These are phyloP conservation scores for Lasius platythorax DNA, from an alignment of 2,888 invertebrate genomes.

Conservation along the genomic window DNA sequence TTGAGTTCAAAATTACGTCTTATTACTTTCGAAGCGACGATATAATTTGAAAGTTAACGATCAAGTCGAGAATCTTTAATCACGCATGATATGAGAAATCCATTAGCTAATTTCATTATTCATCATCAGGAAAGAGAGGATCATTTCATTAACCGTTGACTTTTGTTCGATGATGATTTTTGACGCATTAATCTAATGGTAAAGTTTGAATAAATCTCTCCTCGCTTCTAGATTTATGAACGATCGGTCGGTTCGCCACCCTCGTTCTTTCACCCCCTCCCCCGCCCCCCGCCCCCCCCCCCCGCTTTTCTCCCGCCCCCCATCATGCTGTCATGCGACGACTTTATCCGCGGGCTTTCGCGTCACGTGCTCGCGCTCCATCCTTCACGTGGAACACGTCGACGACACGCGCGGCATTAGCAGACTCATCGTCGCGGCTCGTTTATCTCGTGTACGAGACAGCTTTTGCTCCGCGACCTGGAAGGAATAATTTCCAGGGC, in stretches of 20 bases:
- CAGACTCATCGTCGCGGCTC: conserved; percentile 47
- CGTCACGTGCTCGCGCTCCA: conserved; percentile 39
- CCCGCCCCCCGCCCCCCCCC: background rate
- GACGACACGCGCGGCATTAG: conserved; percentile 42
- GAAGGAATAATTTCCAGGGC: conserved; percentile 45
- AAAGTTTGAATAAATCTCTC: background rate
- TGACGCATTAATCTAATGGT: background rate
- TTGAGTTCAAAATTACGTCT: background rate
- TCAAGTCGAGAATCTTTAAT: background rate
- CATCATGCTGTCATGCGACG: background rate
- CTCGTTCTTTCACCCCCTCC: background rate
- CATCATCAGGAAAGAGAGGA: background rate
- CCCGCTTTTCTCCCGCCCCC: background rate
- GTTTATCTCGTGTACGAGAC: conserved; percentile 48
- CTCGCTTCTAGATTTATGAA: background rate
- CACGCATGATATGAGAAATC: background rate
- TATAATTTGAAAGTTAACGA: background rate
- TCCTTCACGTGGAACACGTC: conserved; percentile 47
- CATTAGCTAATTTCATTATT: background rate
- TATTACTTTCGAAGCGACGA: background rate
- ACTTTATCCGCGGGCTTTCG: conserved; percentile 36
- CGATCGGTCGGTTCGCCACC: background rate
- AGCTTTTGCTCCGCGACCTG: conserved; percentile 45
- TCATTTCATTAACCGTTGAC: background rate
- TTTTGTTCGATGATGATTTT: background rate